A percentile compares a stretch with the other conserved stretches of the same genome.
These are phyloP conservation scores for Leptobrachium ailaonicum DNA, from an alignment of 2,113 vertebrate species.

Conservation along the genomic window DNA sequence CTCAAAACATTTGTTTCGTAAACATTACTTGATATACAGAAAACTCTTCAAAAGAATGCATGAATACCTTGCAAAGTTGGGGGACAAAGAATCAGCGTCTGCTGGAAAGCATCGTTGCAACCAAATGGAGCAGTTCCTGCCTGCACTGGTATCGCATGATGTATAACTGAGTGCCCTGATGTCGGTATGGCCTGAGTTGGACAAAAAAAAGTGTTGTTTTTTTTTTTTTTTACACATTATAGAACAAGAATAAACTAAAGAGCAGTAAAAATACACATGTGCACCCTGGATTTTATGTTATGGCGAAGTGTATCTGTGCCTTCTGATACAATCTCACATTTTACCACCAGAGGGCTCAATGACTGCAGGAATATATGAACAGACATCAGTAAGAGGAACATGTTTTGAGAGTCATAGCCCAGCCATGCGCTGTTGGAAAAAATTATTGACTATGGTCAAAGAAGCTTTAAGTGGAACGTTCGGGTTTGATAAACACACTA, in stretches of 20 bases:
- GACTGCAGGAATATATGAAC: too few relatives aligned
- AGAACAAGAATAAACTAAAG: neutral
- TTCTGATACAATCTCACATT: neutral
- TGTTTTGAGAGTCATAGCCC: too few relatives aligned
- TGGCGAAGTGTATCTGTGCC: neutral
- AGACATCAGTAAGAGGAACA: neutral
- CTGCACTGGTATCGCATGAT: constrained; percentile 91
- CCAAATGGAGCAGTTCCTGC: constrained; percentile 90
- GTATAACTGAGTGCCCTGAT: constrained; percentile 85
- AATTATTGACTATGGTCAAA: too few relatives aligned
- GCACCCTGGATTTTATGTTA: too few relatives aligned
- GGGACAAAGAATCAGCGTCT: constrained; percentile 92
- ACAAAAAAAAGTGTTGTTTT: neutral
- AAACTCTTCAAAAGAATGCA: neutral
- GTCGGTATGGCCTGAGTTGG: constrained; percentile 79
- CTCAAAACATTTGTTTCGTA: too few relatives aligned
- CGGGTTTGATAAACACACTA: too few relatives aligned
- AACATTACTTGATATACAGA: too few relatives aligned
- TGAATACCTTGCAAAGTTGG: constrained; percentile 87
- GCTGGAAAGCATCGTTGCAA: constrained; percentile 91
- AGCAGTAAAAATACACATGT: too few relatives aligned
- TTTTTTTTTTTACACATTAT: constrained; percentile 25
- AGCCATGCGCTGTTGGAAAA: too few relatives aligned
- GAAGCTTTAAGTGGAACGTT: too few relatives aligned
- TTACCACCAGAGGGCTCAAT: constrained; percentile 45